Conservation (phyloP, 2,113 vertebrate genomes). For the Macrotis lagotis region DNA sequence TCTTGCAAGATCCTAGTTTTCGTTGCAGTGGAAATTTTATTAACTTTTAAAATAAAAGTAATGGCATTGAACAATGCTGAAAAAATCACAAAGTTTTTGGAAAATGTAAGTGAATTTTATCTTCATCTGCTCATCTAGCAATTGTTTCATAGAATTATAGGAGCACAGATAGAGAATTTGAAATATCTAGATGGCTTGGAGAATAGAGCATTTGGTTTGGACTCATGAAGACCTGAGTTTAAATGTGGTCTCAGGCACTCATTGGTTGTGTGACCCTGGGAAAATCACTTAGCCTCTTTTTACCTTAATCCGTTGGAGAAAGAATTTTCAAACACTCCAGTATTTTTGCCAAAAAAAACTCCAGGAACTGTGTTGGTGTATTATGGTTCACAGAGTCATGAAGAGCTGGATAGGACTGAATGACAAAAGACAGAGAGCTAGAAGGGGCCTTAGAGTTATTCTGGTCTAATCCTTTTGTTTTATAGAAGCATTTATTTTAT, state of each 20-base stretch:
- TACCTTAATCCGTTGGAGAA: not conserved
- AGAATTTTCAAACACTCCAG: not conserved
- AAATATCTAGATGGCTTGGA: not conserved
- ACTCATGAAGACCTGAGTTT: not conserved
- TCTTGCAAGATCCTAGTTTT: slow-evolving; percentile 99
- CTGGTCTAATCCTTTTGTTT: not conserved
- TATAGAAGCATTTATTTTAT: not conserved
- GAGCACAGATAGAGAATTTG: not conserved
- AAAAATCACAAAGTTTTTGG: slow-evolving; percentile 90
- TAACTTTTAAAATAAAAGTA: slow-evolving; percentile 96
- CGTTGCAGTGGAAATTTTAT: slow-evolving; percentile 95
- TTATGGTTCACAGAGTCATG: not conserved
- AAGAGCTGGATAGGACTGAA: not conserved
- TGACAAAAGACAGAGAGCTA: not conserved
- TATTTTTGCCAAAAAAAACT: not conserved
- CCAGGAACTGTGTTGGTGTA: not conserved
- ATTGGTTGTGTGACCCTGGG: not conserved
- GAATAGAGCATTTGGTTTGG: not conserved
- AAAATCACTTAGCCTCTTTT: not conserved
- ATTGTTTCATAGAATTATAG: slow-evolving; percentile 38
- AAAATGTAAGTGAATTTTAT: slow-evolving; percentile 88
- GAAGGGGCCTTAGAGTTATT: not conserved
- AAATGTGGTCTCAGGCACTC: not conserved
- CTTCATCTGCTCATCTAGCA: slow-evolving; percentile 18
- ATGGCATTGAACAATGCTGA: slow-evolving; percentile 90